These are phyloP conservation scores for Drosophila baimaii DNA, from an alignment of 1,140 invertebrate genomes.

Conservation along the genomic window DNA sequence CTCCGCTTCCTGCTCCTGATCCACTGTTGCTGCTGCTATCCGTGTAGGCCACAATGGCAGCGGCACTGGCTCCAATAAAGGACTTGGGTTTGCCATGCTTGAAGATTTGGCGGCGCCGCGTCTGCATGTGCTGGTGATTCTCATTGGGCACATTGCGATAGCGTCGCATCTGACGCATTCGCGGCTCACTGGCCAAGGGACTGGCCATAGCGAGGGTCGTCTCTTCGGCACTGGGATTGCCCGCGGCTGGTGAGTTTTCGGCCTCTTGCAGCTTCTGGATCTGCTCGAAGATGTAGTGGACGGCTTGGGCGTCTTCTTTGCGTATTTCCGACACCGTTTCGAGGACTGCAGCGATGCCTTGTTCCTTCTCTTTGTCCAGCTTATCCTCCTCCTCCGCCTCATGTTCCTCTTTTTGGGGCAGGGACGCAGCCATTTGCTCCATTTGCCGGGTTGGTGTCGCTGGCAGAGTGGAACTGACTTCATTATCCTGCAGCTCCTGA, in stretches of 20 bases:
- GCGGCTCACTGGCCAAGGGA: neutral
- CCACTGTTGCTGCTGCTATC: slow-evolving; percentile 11
- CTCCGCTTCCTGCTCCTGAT: neutral
- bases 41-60: slow-evolving; percentile 55
- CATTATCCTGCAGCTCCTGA: slow-evolving; percentile 59
- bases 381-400: neutral
- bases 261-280: slow-evolving; percentile 49
- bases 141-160: slow-evolving; percentile 80
- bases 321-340: slow-evolving; percentile 49
- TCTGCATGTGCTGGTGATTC: slow-evolving; percentile 75
- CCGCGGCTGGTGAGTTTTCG: slow-evolving; percentile 19
- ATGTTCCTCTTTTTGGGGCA: neutral
- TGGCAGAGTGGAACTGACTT: slow-evolving; percentile 66
- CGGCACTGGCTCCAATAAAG: slow-evolving; percentile 40
- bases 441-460: slow-evolving; percentile 42
- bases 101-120: slow-evolving; percentile 62
- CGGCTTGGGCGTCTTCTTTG: slow-evolving; percentile 46
- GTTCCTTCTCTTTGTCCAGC: slow-evolving; percentile 6
- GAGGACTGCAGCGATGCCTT: slow-evolving; percentile 11
- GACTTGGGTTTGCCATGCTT: slow-evolving; percentile 57
- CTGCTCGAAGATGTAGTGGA: slow-evolving; percentile 50
- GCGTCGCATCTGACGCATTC: slow-evolving; percentile 59
- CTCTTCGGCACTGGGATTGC: neutral
- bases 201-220: slow-evolving; percentile 20
- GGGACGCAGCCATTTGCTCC: neutral